Percentiles rank a stretch among this genome's conserved stretches.
Conservation (phyloP, 1,140 invertebrate species). For the Drosophila pachea region DNA sequence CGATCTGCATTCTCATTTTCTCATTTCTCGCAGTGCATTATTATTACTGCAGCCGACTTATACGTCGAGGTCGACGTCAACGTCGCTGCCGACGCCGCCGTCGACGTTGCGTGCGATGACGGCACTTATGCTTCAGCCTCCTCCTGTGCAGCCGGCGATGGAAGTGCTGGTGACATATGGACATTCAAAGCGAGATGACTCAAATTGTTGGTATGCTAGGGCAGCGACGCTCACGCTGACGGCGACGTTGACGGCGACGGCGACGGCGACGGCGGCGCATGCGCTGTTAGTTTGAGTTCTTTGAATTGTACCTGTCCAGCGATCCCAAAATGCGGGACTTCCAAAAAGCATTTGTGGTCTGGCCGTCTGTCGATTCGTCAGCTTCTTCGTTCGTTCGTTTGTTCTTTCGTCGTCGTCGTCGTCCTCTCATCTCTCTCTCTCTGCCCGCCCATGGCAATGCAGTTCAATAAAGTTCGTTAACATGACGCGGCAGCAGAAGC, state of each 20-base stretch:
- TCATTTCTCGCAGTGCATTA: slow-evolving; percentile 27
- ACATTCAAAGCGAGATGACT: slow-evolving; percentile 6
- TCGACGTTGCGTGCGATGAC: slow-evolving; percentile 12
- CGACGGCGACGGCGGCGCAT: slow-evolving; percentile 22
- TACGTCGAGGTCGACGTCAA: too few species aligned
- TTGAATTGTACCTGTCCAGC: slow-evolving; percentile 36
- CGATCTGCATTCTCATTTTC: not conserved
- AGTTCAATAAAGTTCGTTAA: slow-evolving; percentile 66
- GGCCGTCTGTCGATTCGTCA: not conserved
- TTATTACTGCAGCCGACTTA: slow-evolving; percentile 7
- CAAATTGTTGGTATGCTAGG: slow-evolving; percentile 14
- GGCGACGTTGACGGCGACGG: slow-evolving; percentile 8
- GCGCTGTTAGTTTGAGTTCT: slow-evolving; percentile 36
- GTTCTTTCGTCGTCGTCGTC: not conserved
- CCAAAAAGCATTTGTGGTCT: slow-evolving; percentile 5
- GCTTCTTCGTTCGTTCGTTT: slow-evolving; percentile 2
- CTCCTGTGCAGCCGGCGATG: slow-evolving; percentile 13
- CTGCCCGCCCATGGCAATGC: slow-evolving; percentile 23
- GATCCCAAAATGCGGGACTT: not conserved
- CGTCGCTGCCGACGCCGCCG: too few species aligned
- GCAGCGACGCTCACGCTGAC: slow-evolving; percentile 7
- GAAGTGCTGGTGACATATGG: slow-evolving; percentile 24
- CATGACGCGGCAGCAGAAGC: slow-evolving; percentile 18
- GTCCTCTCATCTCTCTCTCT: not conserved
- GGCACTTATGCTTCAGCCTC: slow-evolving; percentile 19